Base-by-base conservation (phyloP, 2,888 invertebrate genomes). In the Drosophila mimetica region DNA sequence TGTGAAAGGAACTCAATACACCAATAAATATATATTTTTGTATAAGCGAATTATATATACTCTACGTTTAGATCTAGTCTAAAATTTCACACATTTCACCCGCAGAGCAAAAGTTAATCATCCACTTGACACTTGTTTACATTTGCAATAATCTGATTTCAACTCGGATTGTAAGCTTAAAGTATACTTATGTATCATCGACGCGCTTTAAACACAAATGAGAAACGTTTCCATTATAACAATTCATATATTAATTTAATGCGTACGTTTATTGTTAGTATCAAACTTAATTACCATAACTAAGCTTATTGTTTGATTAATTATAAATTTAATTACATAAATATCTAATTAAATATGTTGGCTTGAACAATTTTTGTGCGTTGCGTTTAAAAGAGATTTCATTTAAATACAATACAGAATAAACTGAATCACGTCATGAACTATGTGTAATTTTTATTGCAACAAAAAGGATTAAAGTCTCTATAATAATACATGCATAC, bases 281-380 rank as follows among this genome's bases (percentile, higher is more conserved):
- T 60, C 75, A 70, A 67, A 57, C 54, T 55, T 67, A 80, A 80
- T 80, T 79, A 79, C 51, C 72, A 75, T 80, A 80, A 84, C 75
- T 84, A 84, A 71, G 73, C 84, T 75, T 80, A 86, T 86, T 86
- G 80, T 86, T 79, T 85, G 71, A 77, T 79, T 81, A 81, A 82
- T 85, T 76, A 72, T 71, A 82, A 82, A 85, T 74, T 70, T 82
- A 79, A 71, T 82, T 71, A 71, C 63, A 65, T 74, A 64, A 47
- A 69, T 71, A 69, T 58, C 46, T 70, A 82, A 70, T 82, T 86
- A 79, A 85, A 85, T 46, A 46, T 79, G 79, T 79, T 79, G 79
- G 72, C 74, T 83, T 79, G 75, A 79, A 77, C 63, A 69, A 47
- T 60, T 71, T 75, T 77, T 83, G 79, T 81, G 81, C 86, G 83